Percentiles rank a stretch among this genome's conserved stretches.
phyloP scores from a whole-genome alignment of 2,888 invertebrate genomes.

The Acanthopleura granulata region DNA sequence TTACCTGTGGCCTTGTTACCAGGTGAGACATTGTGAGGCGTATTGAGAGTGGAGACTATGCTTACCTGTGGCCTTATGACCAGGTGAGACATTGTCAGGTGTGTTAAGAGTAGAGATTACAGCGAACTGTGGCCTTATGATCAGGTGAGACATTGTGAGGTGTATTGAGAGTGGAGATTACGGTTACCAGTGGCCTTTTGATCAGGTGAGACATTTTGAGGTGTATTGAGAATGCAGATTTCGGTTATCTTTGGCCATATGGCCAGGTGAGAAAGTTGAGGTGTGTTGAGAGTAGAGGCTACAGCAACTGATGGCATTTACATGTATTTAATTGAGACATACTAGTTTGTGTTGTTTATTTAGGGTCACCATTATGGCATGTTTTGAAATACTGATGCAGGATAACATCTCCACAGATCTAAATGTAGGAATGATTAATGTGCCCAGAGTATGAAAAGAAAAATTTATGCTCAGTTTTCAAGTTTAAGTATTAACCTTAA shows the following conservation, averaged over 20 bases:
- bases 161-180: not conserved
- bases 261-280: slow-evolving; percentile 73
- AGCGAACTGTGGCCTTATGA: slow-evolving; percentile 76
- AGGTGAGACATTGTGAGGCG: no score
- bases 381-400: no score
- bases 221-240: not conserved
- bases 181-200: slow-evolving; percentile 74
- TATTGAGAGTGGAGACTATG: slow-evolving; percentile 27
- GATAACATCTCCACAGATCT: no score
- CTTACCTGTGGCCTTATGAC: slow-evolving; percentile 80
- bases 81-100: slow-evolving; percentile 54
- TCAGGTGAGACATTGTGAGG: slow-evolving; percentile 60
- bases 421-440: no score
- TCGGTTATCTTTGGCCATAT: slow-evolving; percentile 72
- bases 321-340: no score
- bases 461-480: no score
- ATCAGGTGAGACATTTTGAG: slow-evolving; percentile 71
- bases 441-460: no score
- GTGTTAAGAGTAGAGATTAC: not conserved
- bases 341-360: no score
- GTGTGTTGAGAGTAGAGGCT: not conserved
- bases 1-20: slow-evolving; percentile 70
- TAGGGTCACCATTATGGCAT: no score
- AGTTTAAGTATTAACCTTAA: no score
- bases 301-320: slow-evolving; percentile 70